Percentiles rank a stretch among this genome's conserved stretches.
Conservation (phyloP, 2,113 vertebrate species). For the Typhlomys cinereus region DNA sequence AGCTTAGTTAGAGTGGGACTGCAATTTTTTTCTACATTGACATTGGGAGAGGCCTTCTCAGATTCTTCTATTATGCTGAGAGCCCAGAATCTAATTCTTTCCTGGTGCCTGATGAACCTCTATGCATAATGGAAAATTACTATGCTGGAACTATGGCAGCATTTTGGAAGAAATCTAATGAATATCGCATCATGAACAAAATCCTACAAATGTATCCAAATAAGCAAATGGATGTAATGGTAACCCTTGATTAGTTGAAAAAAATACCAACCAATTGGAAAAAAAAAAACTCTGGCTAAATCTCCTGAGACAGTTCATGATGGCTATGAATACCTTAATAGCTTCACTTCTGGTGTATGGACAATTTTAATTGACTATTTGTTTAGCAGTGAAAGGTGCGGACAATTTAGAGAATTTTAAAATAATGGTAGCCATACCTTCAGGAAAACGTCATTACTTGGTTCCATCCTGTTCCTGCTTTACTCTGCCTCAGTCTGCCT, state of each 20-base stretch:
- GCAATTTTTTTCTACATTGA: background rate
- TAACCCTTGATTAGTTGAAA: background rate
- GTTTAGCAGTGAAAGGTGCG: background rate
- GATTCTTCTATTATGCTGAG: accelerated
- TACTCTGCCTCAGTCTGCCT: background rate
- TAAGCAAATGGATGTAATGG: background rate
- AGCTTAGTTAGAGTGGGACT: background rate
- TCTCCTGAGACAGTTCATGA: background rate
- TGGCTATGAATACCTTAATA: background rate
- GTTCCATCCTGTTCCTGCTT: background rate
- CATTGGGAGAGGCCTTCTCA: background rate
- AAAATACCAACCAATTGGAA: background rate
- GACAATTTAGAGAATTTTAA: background rate
- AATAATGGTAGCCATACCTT: background rate
- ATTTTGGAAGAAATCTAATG: background rate
- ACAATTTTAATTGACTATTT: background rate
- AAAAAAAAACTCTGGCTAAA: background rate
- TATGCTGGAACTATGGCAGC: accelerated
- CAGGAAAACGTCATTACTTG: accelerated
- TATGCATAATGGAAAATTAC: background rate
- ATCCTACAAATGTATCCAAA: background rate
- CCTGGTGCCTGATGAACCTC: background rate
- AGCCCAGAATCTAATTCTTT: accelerated
- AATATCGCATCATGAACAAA: background rate
- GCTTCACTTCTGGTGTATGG: background rate